Evolutionary conservation across 2,888 invertebrate species (phyloP), one percentile per base, ranked within the genome.

Genomic region (Ephialtes manifestator): DNA sequence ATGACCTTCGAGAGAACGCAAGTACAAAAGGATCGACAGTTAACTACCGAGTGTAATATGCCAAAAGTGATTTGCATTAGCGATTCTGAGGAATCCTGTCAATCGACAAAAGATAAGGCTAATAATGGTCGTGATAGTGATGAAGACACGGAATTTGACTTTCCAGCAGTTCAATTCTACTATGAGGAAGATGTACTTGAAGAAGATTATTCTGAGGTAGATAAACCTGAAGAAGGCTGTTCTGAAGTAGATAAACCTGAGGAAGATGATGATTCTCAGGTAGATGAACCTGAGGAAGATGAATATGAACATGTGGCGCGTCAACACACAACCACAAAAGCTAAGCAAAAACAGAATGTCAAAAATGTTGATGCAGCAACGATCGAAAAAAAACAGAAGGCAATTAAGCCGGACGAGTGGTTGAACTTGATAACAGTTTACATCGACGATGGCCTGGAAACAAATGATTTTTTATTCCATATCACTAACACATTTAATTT

Each of bases 401-500:
- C 87, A 60, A 82, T 89, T 24, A 91, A 92, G 71, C 90, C 92
- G 2, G 91, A 91, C 0, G 90, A 93, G 60, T 91, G 91, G 11
- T 79, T 94, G 60, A 93, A 92, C 84, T 90, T 89, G 35, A 90
- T 93, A 70, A 84, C 89, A 86, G 89, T 93, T 15, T 63, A 90
- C 28, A 35, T 93, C 3, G 93, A 94, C 63, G 74, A 88, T 65
- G 80, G 75, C 65, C 74, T 94, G 8, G 51, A 81, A 20, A 79
- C 88, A 13, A 85, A 78, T 31, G 43, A 43, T 18, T 90, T 87
- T 74, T 85, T 84, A 4, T 77, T 82, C 15, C 90, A 92, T 58
- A 90, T 95, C 70, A 86, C 91, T 28, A 87, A 84, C 8, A 75
- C 87, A 13, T 89, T 95, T 58, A 80, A 90, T 78, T 88, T 89